Base-by-base conservation (phyloP, 2,888 invertebrate genomes). In the Microctonus hyperodae region DNA sequence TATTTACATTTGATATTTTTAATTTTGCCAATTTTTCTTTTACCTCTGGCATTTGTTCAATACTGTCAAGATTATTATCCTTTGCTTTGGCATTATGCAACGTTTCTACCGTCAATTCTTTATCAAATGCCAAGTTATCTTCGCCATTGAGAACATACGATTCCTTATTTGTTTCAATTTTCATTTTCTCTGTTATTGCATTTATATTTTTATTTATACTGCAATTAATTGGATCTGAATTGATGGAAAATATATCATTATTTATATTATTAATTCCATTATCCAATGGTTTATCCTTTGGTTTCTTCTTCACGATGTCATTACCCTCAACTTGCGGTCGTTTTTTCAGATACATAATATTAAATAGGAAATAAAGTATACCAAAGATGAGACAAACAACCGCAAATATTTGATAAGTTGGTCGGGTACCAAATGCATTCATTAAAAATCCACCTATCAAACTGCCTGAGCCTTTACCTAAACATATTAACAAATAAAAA, bases 391-490 rank as follows among this genome's bases (percentile, higher is more conserved):
- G 84, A 0, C 89, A 88, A 0, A 88, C 86, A 0, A 86, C 86
- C 0, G 92, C 85, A 78, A 92, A 92, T 72, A 91, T 87, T 79
- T 89, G 89, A 78, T 92, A 92, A 0, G 92, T 92, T 0, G 88
- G 87, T 63, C 92, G 86, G 5, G 91, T 91, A 9, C 92, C 92
- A 73, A 90, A 88, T 70, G 86, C 87, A 78, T 91, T 90, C 87
- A 92, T 92, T 64, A 92, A 81, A 79, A 90, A 92, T 11, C 92
- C 93, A 13, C 93, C 93, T 61, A 91, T 87, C 65, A 93, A 83
- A 81, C 92, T 92, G 53, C 93, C 93, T 6, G 90, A 85, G 37
- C 92, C 92, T 82, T 91, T 91, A 61, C 92, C 92, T 92, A 81
- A 7, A 62, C 44, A 44, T 7, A 44, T 44, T 20, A 5, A 44